phyloP scores from a whole-genome alignment of 2,797 vertebrate genomes.

The Brachymystax lenok region DNA sequence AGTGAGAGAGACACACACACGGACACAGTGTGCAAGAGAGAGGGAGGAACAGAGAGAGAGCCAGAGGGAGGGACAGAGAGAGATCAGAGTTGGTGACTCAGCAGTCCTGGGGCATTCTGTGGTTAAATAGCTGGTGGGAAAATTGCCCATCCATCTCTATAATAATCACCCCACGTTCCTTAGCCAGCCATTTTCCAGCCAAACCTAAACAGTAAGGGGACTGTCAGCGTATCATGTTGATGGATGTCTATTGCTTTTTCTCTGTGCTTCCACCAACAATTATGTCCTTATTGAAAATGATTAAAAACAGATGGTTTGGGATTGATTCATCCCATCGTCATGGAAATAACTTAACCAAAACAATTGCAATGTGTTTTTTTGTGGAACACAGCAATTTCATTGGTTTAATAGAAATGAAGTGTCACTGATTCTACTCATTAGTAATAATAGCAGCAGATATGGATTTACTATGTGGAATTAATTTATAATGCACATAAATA shows the following conservation, averaged over 20 bases:
- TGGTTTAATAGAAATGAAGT: conserved; percentile 35
- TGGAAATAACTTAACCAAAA: conserved; percentile 27
- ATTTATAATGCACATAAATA: neutral
- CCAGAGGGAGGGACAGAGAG: neutral
- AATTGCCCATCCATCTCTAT: conserved; percentile 39
- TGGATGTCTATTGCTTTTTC: conserved; percentile 36
- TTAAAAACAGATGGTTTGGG: conserved; percentile 44
- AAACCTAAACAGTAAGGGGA: neutral
- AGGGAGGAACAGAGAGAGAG: too few species aligned
- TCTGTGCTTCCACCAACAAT: conserved; percentile 26
- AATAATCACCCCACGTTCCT: conserved; percentile 39
- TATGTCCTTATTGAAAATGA: conserved; percentile 44
- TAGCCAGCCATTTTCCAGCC: neutral
- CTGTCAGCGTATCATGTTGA: conserved; percentile 20
- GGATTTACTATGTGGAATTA: neutral
- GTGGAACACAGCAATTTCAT: conserved; percentile 4
- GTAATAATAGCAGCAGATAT: neutral
- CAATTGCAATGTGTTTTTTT: conserved; percentile 7
- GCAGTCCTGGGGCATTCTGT: conserved; percentile 27
- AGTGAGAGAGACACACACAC: too few species aligned
- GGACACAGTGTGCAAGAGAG: too few species aligned
- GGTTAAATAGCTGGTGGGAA: conserved; percentile 32
- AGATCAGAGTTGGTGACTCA: conserved; percentile 13
- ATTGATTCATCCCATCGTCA: conserved; percentile 43
- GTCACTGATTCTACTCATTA: neutral